A percentile compares a stretch with the other conserved stretches of the same genome.
These are phyloP conservation scores for Nanger granti DNA, from an alignment of 2,113 vertebrate species.

Conservation along the genomic window DNA sequence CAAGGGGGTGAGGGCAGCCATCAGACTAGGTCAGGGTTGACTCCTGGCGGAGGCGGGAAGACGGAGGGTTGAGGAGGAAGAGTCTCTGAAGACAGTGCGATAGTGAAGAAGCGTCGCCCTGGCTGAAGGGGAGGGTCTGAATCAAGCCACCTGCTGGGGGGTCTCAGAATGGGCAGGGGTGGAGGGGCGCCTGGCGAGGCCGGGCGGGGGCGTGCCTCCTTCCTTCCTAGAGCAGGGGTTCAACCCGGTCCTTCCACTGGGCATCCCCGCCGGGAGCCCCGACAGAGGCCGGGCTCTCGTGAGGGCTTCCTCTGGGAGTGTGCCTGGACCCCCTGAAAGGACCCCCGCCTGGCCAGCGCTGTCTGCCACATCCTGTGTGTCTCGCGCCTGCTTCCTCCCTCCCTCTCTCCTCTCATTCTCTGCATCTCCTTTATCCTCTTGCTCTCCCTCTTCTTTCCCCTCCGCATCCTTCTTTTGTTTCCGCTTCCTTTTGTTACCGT, in stretches of 20 bases:
- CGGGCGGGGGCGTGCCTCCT: fast-evolving
- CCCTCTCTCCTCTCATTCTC: background rate
- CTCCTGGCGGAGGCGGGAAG: background rate
- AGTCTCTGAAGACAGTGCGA: background rate
- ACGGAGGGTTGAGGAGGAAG: too few species aligned
- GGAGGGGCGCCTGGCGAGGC: background rate
- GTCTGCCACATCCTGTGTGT: background rate
- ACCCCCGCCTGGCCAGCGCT: fast-evolving
- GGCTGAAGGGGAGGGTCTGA: background rate
- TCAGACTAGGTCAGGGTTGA: background rate
- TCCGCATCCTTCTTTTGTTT: background rate
- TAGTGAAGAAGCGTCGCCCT: background rate
- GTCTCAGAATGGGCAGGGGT: background rate
- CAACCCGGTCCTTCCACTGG: background rate
- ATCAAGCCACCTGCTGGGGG: too few species aligned
- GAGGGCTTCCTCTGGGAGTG: background rate
- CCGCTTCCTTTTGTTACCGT: background rate
- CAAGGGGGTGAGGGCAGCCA: background rate
- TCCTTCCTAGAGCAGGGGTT: background rate
- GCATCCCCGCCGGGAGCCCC: background rate
- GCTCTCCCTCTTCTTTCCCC: background rate
- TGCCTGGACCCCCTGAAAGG: background rate
- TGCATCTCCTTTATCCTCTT: background rate
- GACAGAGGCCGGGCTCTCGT: background rate
- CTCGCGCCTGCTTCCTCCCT: background rate